Evolutionary conservation across 2,113 vertebrate species (phyloP), one percentile per base, ranked within the genome.

Genomic region (Puffinus mauretanicus): DNA sequence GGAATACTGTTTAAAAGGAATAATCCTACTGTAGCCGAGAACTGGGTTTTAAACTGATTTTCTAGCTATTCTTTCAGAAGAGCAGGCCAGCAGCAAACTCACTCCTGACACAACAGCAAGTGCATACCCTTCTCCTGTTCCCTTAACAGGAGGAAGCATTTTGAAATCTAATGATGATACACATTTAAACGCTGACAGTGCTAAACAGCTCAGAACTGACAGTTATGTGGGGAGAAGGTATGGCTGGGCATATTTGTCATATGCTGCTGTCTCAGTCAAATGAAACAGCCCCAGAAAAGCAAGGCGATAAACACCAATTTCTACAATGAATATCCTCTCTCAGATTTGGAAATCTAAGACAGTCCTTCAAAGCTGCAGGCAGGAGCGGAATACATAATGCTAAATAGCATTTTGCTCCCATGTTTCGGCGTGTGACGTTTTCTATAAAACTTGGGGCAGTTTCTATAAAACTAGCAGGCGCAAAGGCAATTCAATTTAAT

Each of bases 401-500:
- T 30, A 71, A 82, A 61, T 1, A 61, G 36, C 11, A 79, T 46
- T 83, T 81, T 69, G 27, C 46, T 95, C 22, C 66, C 21, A 10
- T 27, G 44, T 55, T 88, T 84, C 1, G 0, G 11, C 58, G 38
- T 3, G 25, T 49, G 38, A 61, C n/a, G 38, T 79, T 91, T 92
- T 55, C 90, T 67, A 72, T 29, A 82, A 92, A 92, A 93, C 26
- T 29, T 38, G 67, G 61, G 49, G 30, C 42, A 73, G 86, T n/a
- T 88, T 55, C 42, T 82, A 82, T 82, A 94, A 94, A 95, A 94
- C 22, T 34, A 54, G 61, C 52, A 76, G 71, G 19, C 2, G 2
- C n/a, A 90, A 87, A 93, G 65, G 54, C 46, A 84, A 75, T 77
- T 84, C 69, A 34, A 34, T 93, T 96, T 93, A 86, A 95, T 71